A percentile compares a stretch with the other conserved stretches of the same genome.
phyloP scores from a whole-genome alignment of 2,888 invertebrate genomes.

The Ypsolopha sequella region DNA sequence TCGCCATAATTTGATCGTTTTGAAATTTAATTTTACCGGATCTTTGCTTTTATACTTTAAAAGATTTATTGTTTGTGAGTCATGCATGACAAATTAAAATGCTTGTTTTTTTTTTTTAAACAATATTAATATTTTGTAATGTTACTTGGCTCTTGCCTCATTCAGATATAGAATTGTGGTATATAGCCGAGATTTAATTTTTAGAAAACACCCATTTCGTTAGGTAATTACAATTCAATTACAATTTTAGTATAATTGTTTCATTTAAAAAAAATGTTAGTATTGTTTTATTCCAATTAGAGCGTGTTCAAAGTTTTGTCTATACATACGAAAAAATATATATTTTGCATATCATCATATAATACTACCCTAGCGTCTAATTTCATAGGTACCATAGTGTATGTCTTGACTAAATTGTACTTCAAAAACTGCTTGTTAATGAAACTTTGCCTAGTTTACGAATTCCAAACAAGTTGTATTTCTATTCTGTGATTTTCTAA shows the following conservation, averaged over 20 bases:
- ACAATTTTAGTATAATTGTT: neutral
- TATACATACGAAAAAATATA: no score
- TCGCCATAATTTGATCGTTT: no score
- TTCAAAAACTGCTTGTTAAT: no score
- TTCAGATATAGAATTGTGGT: neutral
- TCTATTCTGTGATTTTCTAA: neutral
- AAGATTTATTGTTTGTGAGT: neutral
- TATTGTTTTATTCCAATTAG: neutral
- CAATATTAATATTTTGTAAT: neutral
- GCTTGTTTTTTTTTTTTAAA: no score
- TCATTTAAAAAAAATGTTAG: neutral
- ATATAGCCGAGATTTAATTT: no score
- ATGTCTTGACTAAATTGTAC: no score
- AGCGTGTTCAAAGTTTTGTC: neutral
- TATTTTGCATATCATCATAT: neutral
- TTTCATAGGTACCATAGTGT: neutral
- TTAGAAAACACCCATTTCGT: no score
- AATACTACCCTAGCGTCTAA: neutral
- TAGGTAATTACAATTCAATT: no score
- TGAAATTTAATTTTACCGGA: no score
- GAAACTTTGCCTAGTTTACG: neutral
- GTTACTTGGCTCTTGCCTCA: neutral
- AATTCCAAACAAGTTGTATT: neutral
- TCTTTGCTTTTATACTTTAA: neutral
- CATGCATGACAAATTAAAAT: no score